Conservation (phyloP, 2,113 vertebrate species). For the Psettodes erumei region DNA sequence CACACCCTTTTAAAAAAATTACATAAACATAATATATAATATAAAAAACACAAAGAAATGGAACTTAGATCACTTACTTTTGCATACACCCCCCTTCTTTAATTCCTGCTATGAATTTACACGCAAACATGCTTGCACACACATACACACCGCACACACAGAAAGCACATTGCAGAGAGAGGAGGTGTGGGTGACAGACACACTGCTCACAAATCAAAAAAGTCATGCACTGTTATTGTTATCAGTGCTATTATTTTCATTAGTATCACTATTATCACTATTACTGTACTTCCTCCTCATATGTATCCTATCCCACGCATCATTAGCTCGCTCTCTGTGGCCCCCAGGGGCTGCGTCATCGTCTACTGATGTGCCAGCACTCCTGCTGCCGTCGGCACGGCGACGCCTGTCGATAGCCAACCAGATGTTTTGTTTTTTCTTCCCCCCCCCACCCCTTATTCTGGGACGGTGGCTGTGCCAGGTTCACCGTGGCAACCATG, state of each 20-base stretch:
- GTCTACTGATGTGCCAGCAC: slow-evolving; percentile 73
- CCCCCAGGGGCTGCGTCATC: slow-evolving; percentile 78
- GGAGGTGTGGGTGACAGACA: slow-evolving; percentile 9
- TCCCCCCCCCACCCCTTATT: slow-evolving; percentile 45
- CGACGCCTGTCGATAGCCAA: slow-evolving; percentile 74
- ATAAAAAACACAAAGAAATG: slow-evolving; percentile 29
- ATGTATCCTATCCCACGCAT: slow-evolving; percentile 81
- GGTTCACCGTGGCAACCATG: slow-evolving; percentile 84
- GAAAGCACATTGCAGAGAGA: neutral
- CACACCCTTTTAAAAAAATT: slow-evolving; percentile 47
- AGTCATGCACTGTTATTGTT: slow-evolving; percentile 72
- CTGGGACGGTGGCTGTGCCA: slow-evolving; percentile 79
- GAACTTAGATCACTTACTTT: slow-evolving; percentile 50
- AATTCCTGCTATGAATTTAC: slow-evolving; percentile 2
- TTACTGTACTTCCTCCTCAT: slow-evolving; percentile 78
- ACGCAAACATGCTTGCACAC: neutral
- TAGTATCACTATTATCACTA: slow-evolving; percentile 79
- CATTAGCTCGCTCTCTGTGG: slow-evolving; percentile 79
- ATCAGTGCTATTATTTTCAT: slow-evolving; percentile 76
- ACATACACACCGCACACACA: neutral
- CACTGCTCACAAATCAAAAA: slow-evolving; percentile 62
- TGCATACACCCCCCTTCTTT: neutral
- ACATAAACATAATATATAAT: no score
- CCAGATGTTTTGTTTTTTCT: slow-evolving; percentile 69
- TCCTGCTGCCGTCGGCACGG: slow-evolving; percentile 64